phyloP scores from a whole-genome alignment of 2,113 vertebrate genomes.

The Ageneiosus marmoratus region DNA sequence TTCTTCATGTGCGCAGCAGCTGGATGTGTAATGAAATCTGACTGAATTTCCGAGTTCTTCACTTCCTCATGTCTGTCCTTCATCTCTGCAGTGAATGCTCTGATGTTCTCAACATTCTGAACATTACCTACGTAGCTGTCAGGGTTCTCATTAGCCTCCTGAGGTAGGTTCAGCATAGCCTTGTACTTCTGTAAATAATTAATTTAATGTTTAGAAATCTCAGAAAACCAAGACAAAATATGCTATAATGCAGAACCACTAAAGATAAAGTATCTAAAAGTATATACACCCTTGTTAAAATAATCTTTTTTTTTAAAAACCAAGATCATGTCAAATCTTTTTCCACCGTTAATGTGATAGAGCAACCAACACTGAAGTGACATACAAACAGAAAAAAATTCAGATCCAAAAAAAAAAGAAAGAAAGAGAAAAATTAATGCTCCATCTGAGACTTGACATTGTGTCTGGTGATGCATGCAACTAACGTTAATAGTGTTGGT shows the following conservation, averaged over 20 bases:
- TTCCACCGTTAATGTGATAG: not conserved
- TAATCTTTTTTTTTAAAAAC: not conserved
- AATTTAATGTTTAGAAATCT: not conserved
- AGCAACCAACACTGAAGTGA: too few relatives aligned
- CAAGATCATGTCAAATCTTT: not conserved
- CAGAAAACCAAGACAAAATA: not conserved
- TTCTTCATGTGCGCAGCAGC: not conserved
- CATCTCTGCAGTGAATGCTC: not conserved
- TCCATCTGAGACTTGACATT: too few relatives aligned
- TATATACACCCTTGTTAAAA: not conserved
- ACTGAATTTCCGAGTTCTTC: not conserved
- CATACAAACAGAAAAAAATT: too few relatives aligned
- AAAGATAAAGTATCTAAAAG: not conserved
- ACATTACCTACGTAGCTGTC: not conserved
- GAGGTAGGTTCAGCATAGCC: conserved; percentile 10
- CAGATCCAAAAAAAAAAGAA: too few relatives aligned
- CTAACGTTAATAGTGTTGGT: too few relatives aligned
- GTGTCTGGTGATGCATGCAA: too few relatives aligned
- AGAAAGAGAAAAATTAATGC: too few relatives aligned
- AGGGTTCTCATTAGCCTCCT: conserved; percentile 30
- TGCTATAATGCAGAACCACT: not conserved
- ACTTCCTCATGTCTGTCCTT: conserved; percentile 2
- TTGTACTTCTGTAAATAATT: conserved; percentile 54
- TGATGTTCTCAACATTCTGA: conserved; percentile 8
- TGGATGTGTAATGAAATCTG: not conserved